Base-by-base conservation (phyloP, 2,113 vertebrate species). In the Corvus cornix region DNA sequence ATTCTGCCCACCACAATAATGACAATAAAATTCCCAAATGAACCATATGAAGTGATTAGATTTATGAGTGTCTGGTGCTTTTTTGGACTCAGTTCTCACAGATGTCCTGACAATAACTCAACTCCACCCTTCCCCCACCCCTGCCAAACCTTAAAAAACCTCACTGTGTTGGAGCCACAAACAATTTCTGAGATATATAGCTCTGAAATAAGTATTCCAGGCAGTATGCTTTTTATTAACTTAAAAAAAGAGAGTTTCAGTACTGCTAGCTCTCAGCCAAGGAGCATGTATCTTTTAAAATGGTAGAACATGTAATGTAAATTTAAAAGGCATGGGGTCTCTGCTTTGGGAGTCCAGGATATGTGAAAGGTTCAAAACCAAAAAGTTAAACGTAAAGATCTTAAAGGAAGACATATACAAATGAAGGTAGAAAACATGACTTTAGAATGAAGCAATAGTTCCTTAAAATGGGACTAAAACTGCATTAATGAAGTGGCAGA, bases 51-150 rank as follows among this genome's bases (percentile, higher is more conserved):
- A 93, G 66, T 46, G 16, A 49, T 83, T 80, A 31, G 78, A 89
- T 96, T 91, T 95, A 84, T 82, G 66, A 64, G 22, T 41, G 53
- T 70, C 87, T 87, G 53, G 22, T 67, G 72, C 55, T 56, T 86
- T 90, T 88, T 68, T 60, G 80, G 59, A 84, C 60, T 70, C 35
- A 2, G 28, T 75, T 96, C 44, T 79, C 39, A 58, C 58, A 75
- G 56, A 89, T 60, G 30, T 66, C 87, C 41, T 53, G 39, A 68
- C 31, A 83, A 79, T 94, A 96, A 94, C 77, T 96, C 89, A 93
- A 31, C 11, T 22, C 16, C 10, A 56, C 26, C 94, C 43, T 68
- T 84, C 27, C 28, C 44, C 58, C 20, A 41, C 49, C 53, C 76
- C 55, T 81, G 56, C 37, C 84, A 94, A 92, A 76, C 27, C 24